Percentiles rank a stretch among this genome's conserved stretches.
phyloP scores from a whole-genome alignment of 1,140 invertebrate species.

The Brachionus rotundiformis region DNA sequence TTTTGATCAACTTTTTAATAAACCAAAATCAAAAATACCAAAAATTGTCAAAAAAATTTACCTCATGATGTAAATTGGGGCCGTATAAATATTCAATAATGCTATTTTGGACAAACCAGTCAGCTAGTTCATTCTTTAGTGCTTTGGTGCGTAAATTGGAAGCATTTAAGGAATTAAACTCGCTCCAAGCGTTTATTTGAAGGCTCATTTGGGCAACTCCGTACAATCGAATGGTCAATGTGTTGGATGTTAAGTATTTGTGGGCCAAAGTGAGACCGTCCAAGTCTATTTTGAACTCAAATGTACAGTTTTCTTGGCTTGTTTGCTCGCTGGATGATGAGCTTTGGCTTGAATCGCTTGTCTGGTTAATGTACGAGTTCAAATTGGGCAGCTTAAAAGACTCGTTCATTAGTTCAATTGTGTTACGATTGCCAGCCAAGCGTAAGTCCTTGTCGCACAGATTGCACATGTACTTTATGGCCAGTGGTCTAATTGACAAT shows the following conservation, averaged over 20 bases:
- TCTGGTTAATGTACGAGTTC: conserved; percentile 57
- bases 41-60: conserved; percentile 60
- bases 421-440: conserved; percentile 79
- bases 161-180: conserved; percentile 25
- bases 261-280: conserved; percentile 86
- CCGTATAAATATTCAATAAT: conserved; percentile 92
- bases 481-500: not conserved
- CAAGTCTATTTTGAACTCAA: conserved; percentile 67
- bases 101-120: conserved; percentile 84
- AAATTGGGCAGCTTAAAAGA: conserved; percentile 71
- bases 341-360: conserved; percentile 78
- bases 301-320: not conserved
- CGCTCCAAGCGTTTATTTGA: conserved; percentile 1
- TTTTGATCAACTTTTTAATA: conserved; percentile 76
- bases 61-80: conserved; percentile 90
- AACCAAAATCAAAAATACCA: conserved; percentile 50
- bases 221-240: conserved; percentile 84
- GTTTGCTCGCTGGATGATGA: conserved; percentile 64
- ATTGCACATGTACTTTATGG: conserved; percentile 78
- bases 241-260: conserved; percentile 87
- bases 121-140: conserved; percentile 77
- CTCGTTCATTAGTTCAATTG: conserved; percentile 93
- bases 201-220: conserved; percentile 86
- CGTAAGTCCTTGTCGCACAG: conserved; percentile 85
- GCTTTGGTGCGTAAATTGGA: conserved; percentile 53